Conservation (phyloP, 1,140 invertebrate species). For the Theocolax elegans region DNA sequence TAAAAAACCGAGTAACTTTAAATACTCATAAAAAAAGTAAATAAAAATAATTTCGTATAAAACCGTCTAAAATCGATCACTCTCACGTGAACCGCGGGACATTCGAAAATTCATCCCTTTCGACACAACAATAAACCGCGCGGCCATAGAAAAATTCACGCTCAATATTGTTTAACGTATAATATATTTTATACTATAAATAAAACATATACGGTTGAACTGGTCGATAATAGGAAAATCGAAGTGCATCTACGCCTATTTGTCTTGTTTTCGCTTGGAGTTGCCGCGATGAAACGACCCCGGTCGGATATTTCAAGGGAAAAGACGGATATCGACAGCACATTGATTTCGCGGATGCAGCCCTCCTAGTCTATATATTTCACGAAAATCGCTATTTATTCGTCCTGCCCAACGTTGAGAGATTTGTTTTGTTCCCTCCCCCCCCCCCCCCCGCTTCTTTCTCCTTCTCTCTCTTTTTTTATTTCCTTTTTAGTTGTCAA, state of each 20-base stretch:
- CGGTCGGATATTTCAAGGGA: neutral
- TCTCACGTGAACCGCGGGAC: no score
- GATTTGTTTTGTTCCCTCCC: neutral
- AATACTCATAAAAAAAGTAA: no score
- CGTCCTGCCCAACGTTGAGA: neutral
- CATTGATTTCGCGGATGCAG: conserved; percentile 18
- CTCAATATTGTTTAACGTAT: no score
- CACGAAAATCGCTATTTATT: neutral
- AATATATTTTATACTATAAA: no score
- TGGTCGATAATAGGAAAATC: conserved; percentile 25
- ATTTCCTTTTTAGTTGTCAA: neutral
- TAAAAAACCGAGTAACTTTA: no score
- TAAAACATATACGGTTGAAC: neutral
- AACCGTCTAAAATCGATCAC: no score
- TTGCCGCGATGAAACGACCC: conserved; percentile 14
- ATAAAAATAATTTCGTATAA: no score
- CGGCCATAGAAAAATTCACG: no score
- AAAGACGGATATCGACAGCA: conserved; percentile 30
- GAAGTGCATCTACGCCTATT: neutral
- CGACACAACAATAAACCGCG: no score
- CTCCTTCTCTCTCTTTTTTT: neutral
- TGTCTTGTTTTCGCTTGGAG: conserved; percentile 9
- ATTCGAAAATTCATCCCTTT: no score
- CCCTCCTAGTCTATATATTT: conserved; percentile 6
- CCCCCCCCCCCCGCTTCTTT: neutral